Evolutionary conservation across 2,888 invertebrate genomes (phyloP).

Genomic region (Netelia fuscicornis): DNA sequence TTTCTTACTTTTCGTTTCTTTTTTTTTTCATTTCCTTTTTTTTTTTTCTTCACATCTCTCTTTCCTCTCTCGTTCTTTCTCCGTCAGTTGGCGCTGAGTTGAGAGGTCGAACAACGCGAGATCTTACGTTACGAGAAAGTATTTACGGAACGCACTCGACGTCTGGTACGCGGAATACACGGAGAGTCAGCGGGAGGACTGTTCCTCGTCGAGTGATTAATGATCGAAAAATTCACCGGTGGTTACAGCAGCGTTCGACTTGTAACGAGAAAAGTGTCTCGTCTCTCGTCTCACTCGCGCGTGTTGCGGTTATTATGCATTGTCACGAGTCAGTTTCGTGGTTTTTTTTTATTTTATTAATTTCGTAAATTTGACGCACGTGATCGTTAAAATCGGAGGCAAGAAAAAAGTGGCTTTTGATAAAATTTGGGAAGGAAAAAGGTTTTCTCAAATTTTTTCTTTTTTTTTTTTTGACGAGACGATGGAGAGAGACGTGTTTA

Average conservation of each 20-base stretch:
- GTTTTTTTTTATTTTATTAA: too few relatives aligned
- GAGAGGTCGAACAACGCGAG: conserved; percentile 37
- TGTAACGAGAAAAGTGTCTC: background rate
- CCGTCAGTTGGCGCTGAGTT: background rate
- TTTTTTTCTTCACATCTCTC: background rate
- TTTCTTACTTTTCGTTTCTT: background rate
- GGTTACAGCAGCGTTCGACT: background rate
- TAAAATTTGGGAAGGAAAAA: too few relatives aligned
- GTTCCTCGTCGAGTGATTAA: conserved; percentile 52
- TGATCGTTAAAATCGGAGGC: too few relatives aligned
- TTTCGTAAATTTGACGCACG: too few relatives aligned
- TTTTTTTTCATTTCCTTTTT: background rate
- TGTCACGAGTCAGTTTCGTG: too few relatives aligned
- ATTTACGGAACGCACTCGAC: conserved; percentile 45
- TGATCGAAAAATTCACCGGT: conserved; percentile 37
- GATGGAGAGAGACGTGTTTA: too few relatives aligned
- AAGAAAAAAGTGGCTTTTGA: too few relatives aligned
- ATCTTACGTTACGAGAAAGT: conserved; percentile 50
- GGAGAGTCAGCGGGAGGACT: background rate
- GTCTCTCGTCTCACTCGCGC: background rate
- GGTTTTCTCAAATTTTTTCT: too few relatives aligned
- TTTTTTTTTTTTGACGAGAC: too few relatives aligned
- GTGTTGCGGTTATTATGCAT: background rate
- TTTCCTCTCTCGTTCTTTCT: background rate
- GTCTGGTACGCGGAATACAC: conserved; percentile 7